Evolutionary conservation across 64 coral and sea anemone species (phyloP).

Genomic region (Pachyseris speciosa): DNA sequence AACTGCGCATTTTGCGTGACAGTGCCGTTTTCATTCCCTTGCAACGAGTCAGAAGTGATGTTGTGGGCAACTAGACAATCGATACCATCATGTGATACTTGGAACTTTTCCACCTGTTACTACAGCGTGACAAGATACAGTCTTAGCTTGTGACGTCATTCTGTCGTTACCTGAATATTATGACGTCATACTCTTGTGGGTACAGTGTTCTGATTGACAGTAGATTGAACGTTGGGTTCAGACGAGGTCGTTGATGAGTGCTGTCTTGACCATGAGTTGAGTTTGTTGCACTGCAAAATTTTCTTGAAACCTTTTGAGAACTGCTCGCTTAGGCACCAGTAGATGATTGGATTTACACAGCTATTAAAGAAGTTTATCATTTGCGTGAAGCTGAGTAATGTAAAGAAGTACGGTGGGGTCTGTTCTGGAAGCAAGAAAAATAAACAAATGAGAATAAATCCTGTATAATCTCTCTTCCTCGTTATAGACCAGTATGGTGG

Average conservation of each 20-base stretch:
- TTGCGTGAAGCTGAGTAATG: slow-evolving; percentile 63
- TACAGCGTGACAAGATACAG: no score
- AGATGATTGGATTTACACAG: slow-evolving; percentile 88
- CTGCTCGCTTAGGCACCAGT: slow-evolving; percentile 89
- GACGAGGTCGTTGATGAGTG: slow-evolving; percentile 66
- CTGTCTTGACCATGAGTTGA: slow-evolving; percentile 28
- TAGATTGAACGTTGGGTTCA: slow-evolving; percentile 54
- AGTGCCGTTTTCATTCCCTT: no score
- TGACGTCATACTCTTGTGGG: slow-evolving; percentile 19
- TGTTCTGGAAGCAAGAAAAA: neutral
- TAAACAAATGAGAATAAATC: neutral
- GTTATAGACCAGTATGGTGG: no score
- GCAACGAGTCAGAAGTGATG: no score
- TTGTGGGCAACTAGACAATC: no score
- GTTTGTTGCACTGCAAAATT: slow-evolving; percentile 75
- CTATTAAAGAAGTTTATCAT: slow-evolving; percentile 87
- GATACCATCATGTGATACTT: no score
- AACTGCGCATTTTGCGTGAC: no score
- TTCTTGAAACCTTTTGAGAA: slow-evolving; percentile 95
- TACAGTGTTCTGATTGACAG: neutral
- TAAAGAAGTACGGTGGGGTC: neutral
- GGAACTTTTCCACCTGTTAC: no score
- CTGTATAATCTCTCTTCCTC: neutral
- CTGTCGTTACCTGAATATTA: no score
- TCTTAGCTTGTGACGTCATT: no score